Conservation (phyloP, 2,888 invertebrate genomes). For the Pyrochroa serraticornis region DNA sequence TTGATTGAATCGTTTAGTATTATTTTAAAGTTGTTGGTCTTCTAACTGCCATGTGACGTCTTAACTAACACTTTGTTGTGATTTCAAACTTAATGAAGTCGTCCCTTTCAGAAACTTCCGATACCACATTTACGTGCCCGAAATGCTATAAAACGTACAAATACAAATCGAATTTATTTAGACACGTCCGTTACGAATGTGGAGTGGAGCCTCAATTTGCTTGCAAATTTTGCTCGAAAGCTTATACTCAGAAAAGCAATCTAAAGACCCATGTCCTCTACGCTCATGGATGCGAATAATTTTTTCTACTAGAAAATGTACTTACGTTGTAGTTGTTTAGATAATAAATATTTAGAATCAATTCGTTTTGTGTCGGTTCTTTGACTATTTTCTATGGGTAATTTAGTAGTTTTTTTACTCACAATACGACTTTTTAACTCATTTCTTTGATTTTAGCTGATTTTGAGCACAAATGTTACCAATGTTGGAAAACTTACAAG, state of each 20-base stretch:
- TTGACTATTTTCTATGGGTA: too few relatives aligned
- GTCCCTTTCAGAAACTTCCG: too few relatives aligned
- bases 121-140: constrained; percentile 28
- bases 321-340: not conserved
- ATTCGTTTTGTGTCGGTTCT: too few relatives aligned
- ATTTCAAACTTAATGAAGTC: too few relatives aligned
- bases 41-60: too few relatives aligned
- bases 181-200: constrained; percentile 76
- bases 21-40: too few relatives aligned
- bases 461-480: constrained; percentile 7
- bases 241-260: constrained; percentile 51
- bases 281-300: constrained; percentile 16
- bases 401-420: too few relatives aligned
- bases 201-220: constrained; percentile 33
- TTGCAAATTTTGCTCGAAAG: constrained; percentile 33
- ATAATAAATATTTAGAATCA: too few relatives aligned
- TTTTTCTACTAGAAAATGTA: constrained; percentile 3
- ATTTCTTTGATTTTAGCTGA: constrained; percentile 10
- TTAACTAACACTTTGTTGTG: too few relatives aligned
- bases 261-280: constrained; percentile 55
- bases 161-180: constrained; percentile 53
- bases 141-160: constrained; percentile 45
- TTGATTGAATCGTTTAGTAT: too few relatives aligned
- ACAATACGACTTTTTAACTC: too few relatives aligned
- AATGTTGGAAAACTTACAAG: constrained; percentile 25